Base-by-base conservation (phyloP, 2,113 vertebrate species). In the Axis porcinus region DNA sequence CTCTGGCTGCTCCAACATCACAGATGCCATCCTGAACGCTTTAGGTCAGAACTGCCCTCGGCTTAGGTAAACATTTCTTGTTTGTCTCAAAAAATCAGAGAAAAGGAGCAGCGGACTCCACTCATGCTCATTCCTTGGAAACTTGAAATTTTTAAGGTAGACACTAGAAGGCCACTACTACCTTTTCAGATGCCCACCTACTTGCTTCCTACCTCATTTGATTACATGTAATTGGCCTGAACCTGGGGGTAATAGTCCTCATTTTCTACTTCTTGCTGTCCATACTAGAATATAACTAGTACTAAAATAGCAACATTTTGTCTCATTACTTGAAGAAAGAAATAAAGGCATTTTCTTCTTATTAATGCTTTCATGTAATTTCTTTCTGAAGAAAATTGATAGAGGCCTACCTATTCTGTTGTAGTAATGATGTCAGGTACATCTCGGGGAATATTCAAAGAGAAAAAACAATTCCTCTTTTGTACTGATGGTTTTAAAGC, bases 1-100 rank as follows among this genome's bases (percentile, higher is more conserved):
- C 54, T 99, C 99, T 0, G 99, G 99, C 98, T 99, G 99, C 98
- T 99, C 99, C 98, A 99, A 99, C 98, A 99, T 99, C 98, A 99
- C 99, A 84, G 99, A 99, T 85, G 99, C 99, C 98, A 99, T 99
- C 98, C 98, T 99, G 97, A 99, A 99, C 11, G 99, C 99, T 55
- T 99, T 99, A 98, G 99, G 99, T 89, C 99, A 99, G 98, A 99
- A 99, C 99, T 99, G 99, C 97, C 99, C 99, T 0, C 98, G 99
- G 86, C 99, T 99, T 97, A 99, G 99, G 99, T 99, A 98, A 99
- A 97, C 91, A 2, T 25, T 52, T 83, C 8, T 82, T 96, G 16
- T 94, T 94, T 76, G 93, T 82, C 74, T 95, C 2, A 76, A 94
- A 92, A 82, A 92, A 33, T 76, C 52, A 76, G 21, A 21, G 58